These are phyloP conservation scores for Aphrophora alni DNA, from an alignment of 2,888 invertebrate species.

Conservation along the genomic window DNA sequence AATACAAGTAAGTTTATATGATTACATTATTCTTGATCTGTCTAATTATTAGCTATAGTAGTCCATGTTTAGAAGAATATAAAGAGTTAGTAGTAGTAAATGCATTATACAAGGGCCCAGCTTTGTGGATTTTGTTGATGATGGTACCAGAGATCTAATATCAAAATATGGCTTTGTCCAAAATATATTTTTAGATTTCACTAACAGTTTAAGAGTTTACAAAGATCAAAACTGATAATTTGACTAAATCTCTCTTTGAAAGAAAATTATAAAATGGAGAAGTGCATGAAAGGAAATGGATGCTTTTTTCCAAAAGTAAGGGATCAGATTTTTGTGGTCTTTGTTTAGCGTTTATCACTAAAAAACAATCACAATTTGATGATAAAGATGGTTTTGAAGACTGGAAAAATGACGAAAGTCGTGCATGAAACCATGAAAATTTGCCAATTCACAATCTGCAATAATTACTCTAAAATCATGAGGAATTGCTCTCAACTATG, in stretches of 20 bases:
- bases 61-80: neutral
- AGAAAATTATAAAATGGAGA: conserved; percentile 13
- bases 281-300: conserved; percentile 14
- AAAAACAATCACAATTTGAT: neutral
- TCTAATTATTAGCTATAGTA: neutral
- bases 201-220: conserved; percentile 6
- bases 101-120: conserved; percentile 4
- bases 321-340: neutral
- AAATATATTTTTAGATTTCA: conserved; percentile 19
- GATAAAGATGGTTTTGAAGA: conserved; percentile 11
- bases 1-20: conserved; percentile 8
- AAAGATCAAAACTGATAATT: conserved; percentile 21
- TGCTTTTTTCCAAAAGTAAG: conserved; percentile 20
- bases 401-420: conserved; percentile 24
- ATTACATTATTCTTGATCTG: neutral
- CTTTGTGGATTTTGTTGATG: neutral
- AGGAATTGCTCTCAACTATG: conserved; percentile 3
- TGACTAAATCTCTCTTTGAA: conserved; percentile 21
- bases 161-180: conserved; percentile 16
- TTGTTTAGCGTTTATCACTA: neutral
- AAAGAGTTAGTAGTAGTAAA: neutral
- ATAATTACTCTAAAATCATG: conserved; percentile 16
- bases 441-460: conserved; percentile 14
- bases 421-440: conserved; percentile 10
- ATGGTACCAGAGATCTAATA: conserved; percentile 18